Percentiles rank a stretch among this genome's conserved stretches.
Conservation (phyloP, 2,797 vertebrate genomes). For the Podarcis siculus region DNA sequence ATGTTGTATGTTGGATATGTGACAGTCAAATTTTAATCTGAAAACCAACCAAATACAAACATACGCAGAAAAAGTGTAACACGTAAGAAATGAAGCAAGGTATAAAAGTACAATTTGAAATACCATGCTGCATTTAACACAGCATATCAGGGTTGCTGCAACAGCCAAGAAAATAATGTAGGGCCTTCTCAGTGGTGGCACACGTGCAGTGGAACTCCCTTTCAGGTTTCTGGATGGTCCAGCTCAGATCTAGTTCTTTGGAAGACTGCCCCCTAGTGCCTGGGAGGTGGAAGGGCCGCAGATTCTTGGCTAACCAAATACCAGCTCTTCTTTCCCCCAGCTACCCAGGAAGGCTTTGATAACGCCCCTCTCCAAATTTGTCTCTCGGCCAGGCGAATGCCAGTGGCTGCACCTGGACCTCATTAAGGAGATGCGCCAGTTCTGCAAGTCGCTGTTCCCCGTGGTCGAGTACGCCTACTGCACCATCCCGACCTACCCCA, state of each 20-base stretch:
- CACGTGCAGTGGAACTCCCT: too few species aligned
- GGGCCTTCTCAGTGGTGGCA: background rate
- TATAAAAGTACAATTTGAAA: too few species aligned
- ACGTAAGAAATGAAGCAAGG: too few species aligned
- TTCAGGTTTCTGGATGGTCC: background rate
- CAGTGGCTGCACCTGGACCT: constrained; percentile 98
- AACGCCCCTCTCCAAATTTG: background rate
- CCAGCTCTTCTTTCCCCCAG: background rate
- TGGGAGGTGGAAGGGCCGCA: background rate
- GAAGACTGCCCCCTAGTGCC: too few species aligned
- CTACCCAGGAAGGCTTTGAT: background rate
- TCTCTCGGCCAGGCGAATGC: constrained; percentile 86
- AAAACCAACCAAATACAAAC: too few species aligned
- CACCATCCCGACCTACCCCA: constrained; percentile 97
- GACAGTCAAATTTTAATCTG: too few species aligned
- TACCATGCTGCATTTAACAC: too few species aligned
- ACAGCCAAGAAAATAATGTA: too few species aligned
- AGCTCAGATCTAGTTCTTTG: background rate
- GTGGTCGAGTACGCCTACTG: constrained; percentile 96
- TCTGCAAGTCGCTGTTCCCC: constrained; percentile 95
- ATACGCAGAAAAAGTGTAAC: too few species aligned
- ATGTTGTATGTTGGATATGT: too few species aligned
- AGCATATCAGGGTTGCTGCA: too few species aligned
- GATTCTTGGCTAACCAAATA: background rate
- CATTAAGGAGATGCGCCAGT: constrained; percentile 96